These are phyloP conservation scores for Tenthredo notha DNA, from an alignment of 2,888 invertebrate species.

Conservation along the genomic window DNA sequence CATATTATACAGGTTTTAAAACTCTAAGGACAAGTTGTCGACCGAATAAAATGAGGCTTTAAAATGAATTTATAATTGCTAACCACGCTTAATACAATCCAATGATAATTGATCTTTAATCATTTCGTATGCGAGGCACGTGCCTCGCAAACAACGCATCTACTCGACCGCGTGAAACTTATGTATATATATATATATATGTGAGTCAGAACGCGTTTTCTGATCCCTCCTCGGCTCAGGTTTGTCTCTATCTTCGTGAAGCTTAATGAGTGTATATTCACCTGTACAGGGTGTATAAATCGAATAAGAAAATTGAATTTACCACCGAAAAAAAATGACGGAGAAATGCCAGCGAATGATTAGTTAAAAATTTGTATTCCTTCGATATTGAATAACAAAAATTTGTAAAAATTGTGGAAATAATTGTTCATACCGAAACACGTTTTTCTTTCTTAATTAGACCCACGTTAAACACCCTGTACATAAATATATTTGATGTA, in stretches of 20 bases:
- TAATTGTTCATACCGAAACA: neutral
- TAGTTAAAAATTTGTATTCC: neutral
- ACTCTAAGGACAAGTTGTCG: neutral
- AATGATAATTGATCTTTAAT: slow-evolving; percentile 9
- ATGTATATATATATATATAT: neutral
- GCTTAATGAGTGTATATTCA: neutral
- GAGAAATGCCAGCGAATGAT: neutral
- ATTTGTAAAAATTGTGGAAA: neutral
- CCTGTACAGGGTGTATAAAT: neutral
- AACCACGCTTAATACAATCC: slow-evolving; percentile 8
- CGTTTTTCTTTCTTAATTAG: neutral
- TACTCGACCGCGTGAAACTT: slow-evolving; percentile 33
- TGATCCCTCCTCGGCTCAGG: neutral
- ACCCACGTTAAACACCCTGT: neutral
- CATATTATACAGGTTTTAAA: slow-evolving; percentile 1
- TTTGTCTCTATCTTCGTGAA: neutral
- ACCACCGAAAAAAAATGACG: neutral
- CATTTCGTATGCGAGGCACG: slow-evolving; percentile 34
- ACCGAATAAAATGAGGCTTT: slow-evolving; percentile 1
- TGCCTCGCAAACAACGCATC: slow-evolving; percentile 30
- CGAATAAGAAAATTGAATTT: neutral
- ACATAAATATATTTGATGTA: neutral
- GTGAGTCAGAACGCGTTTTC: slow-evolving; percentile 14
- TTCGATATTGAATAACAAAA: neutral
- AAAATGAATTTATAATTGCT: slow-evolving; percentile 18